A percentile compares a stretch with the other conserved stretches of the same genome.
Conservation (phyloP, 2,113 vertebrate genomes). For the Trogon melanurus region DNA sequence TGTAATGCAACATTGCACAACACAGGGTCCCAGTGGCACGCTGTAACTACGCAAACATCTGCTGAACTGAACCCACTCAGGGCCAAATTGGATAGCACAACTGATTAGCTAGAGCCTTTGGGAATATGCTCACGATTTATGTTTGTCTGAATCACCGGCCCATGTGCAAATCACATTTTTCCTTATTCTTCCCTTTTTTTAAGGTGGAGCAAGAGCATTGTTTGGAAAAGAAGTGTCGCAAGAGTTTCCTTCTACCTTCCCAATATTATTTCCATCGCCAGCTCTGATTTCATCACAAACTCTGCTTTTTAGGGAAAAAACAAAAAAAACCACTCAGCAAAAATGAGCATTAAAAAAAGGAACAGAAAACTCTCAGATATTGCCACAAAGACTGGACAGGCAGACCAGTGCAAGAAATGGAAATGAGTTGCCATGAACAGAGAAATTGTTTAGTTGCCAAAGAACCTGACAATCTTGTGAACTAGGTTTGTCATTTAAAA, state of each 20-base stretch:
- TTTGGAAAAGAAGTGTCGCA: not conserved
- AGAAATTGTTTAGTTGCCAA: not conserved
- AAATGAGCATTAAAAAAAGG: not conserved
- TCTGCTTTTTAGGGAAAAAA: not conserved
- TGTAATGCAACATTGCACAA: slow-evolving; percentile 6
- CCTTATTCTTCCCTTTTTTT: not conserved
- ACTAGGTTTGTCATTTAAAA: not conserved
- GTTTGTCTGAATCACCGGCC: slow-evolving; percentile 47
- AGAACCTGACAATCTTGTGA: not conserved
- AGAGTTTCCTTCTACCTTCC: not conserved
- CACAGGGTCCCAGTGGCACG: not conserved
- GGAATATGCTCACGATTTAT: slow-evolving; percentile 11
- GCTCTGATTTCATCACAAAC: not conserved
- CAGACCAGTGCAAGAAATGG: not conserved
- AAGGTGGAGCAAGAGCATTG: not conserved
- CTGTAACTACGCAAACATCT: slow-evolving; percentile 34
- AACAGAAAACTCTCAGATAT: not conserved
- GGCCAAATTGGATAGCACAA: slow-evolving; percentile 41
- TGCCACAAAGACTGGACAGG: not conserved
- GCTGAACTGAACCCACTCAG: slow-evolving; percentile 27
- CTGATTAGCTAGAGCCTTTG: slow-evolving; percentile 30
- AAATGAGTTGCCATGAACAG: not conserved
- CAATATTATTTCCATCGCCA: not conserved
- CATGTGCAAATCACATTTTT: slow-evolving; percentile 29
- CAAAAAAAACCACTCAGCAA: not conserved